Base-by-base conservation (phyloP, 2,113 vertebrate genomes). In the Baryphthengus martii region DNA sequence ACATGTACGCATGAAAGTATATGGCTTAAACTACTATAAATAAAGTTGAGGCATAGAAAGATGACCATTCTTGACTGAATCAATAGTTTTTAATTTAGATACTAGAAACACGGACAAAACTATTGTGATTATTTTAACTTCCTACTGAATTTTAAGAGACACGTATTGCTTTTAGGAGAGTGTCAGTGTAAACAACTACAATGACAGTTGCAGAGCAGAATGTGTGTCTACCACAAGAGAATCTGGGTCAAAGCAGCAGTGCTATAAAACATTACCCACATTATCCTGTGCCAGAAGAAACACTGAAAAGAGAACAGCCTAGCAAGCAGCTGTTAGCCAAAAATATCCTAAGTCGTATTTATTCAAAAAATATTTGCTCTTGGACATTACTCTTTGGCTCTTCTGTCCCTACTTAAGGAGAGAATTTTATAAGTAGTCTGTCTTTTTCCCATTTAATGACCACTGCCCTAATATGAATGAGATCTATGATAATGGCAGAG, bases 261-360 rank as follows among this genome's bases (percentile, higher is more conserved):
- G 58, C 85, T 62, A 11, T 29, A 79, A 90, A 91, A 76, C 31
- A 85, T 85, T 53, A 85, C 49, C 49, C 71, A 85, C 39, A 58
- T 84, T 75, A 78, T 11, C 44, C 42, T n/a, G 40, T 90, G 92
- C 85, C 95, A 96, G 85, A 78, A 85, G 52, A 74, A 81, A 95
- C 56, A 75, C 4, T 56, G 71, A 67, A 85, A 81, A 91, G 66
- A 50, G 52, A 82, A 81, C 65, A 95, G 90, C 56, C 70, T 65
- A 72, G 52, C 58, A 67, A 82, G 92, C 81, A 94, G 61, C 61
- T 91, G 85, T 49, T 50, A 56, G 63, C 33, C 66, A 88, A 79
- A 95, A 95, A 93, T 94, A 89, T 26, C 49, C 18, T 23, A 82
- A 67, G 10, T 4, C 73, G 49, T 83, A 92, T 52, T 84, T 91